These are phyloP conservation scores for Eriosoma lanigerum DNA, from an alignment of 1,140 invertebrate species.

Conservation along the genomic window DNA sequence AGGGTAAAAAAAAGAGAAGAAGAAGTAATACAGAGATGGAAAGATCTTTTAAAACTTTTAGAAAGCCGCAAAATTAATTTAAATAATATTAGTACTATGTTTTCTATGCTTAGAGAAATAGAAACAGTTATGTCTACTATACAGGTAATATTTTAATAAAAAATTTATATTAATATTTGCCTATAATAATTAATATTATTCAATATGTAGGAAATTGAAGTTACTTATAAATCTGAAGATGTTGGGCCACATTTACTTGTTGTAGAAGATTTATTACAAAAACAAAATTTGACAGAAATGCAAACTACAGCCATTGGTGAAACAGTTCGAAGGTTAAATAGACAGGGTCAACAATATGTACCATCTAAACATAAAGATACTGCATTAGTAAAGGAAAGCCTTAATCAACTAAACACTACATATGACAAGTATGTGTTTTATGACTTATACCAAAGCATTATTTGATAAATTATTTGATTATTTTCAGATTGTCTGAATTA, in stretches of 20 bases:
- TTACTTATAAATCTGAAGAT: constrained; percentile 70
- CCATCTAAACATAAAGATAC: constrained; percentile 67
- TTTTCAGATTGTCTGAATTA: constrained; percentile 66
- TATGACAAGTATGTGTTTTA: constrained; percentile 64
- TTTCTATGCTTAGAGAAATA: constrained; percentile 87
- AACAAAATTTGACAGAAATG: constrained; percentile 87
- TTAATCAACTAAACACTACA: constrained; percentile 72
- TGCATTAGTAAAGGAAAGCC: constrained; percentile 67
- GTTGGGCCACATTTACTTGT: constrained; percentile 88
- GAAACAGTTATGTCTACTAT: constrained; percentile 84
- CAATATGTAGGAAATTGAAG: constrained; percentile 42
- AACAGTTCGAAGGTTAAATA: constrained; percentile 73
- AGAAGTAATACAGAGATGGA: constrained; percentile 87
- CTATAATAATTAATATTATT: background rate
- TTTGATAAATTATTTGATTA: background rate
- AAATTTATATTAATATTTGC: background rate
- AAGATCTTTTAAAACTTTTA: constrained; percentile 78
- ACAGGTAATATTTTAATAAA: constrained; percentile 62
- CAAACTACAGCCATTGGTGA: constrained; percentile 86
- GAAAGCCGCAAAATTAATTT: constrained; percentile 83
- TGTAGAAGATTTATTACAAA: constrained; percentile 91
- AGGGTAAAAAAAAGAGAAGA: constrained; percentile 78
- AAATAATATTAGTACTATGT: constrained; percentile 73
- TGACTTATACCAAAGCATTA: background rate
- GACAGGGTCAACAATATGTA: constrained; percentile 63